Evolutionary conservation across 2,797 vertebrate genomes (phyloP).

Genomic region (Sebastes minor): DNA sequence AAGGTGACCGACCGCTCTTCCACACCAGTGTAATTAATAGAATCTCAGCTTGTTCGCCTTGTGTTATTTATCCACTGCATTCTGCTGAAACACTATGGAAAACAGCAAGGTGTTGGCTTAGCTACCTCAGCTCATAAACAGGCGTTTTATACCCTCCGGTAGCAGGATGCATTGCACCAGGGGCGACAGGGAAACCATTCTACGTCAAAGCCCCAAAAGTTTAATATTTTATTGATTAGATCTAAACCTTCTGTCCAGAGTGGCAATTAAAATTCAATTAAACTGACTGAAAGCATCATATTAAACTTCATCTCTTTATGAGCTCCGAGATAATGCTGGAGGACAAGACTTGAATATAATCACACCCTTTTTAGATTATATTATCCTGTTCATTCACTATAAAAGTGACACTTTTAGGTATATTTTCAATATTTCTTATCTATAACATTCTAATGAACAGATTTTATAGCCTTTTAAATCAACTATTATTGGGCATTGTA

Average conservation of each 20-base stretch:
- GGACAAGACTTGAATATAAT: conserved; percentile 99
- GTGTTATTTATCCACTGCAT: conserved; percentile 88
- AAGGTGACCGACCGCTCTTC: conserved; percentile 98
- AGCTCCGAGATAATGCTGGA: conserved; percentile 99
- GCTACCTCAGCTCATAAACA: conserved; percentile 84
- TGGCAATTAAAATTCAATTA: conserved; percentile 99
- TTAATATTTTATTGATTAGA: conserved; percentile 99
- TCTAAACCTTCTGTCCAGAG: conserved; percentile 99
- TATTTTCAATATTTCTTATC: conserved; percentile 99
- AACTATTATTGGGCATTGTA: conserved; percentile 98
- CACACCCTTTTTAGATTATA: conserved; percentile 99
- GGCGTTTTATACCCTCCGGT: conserved; percentile 73
- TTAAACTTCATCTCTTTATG: conserved; percentile 99
- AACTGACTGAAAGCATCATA: conserved; percentile 99
- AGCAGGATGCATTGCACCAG: conserved; percentile 71
- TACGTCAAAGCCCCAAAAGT: conserved; percentile 92
- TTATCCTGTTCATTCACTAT: conserved; percentile 98
- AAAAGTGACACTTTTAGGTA: conserved; percentile 99
- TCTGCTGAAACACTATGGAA: conserved; percentile 84
- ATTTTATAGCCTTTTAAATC: conserved; percentile 99
- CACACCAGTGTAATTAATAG: conserved; percentile 92
- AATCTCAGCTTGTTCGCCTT: conserved; percentile 87
- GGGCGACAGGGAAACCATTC: conserved; percentile 81
- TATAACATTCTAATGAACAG: conserved; percentile 99
- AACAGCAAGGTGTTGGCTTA: conserved; percentile 79